phyloP scores from a whole-genome alignment of 2,797 vertebrate species.

The Heliangelus exortis region DNA sequence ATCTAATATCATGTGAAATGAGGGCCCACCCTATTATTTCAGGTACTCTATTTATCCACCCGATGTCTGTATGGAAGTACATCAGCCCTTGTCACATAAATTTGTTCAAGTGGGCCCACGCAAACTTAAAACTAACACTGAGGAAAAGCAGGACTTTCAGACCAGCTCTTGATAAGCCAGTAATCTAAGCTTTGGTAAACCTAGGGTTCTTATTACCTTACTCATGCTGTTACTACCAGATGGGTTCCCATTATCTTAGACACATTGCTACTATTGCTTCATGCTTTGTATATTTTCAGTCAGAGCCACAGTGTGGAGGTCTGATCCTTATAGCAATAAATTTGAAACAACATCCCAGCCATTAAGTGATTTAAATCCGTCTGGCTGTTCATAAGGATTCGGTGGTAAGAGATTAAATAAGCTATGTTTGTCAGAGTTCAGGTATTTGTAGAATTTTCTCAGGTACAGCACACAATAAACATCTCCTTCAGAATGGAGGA shows the following conservation, averaged over 20 bases:
- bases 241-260: neutral
- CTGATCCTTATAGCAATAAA: neutral
- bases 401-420: too few relatives aligned
- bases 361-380: neutral
- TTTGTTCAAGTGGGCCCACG: neutral
- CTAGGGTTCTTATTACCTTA: neutral
- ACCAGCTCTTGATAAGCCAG: neutral
- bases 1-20: neutral
- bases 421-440: too few relatives aligned
- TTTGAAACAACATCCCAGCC: neutral
- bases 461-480: neutral
- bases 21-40: neutral
- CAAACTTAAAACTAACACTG: neutral
- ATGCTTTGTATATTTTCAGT: accelerated
- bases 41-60: neutral
- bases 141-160: neutral
- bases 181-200: neutral
- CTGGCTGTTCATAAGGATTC: neutral
- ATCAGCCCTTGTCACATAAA: neutral
- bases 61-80: neutral
- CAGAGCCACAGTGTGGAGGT: neutral
- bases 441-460: neutral
- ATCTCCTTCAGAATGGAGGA: neutral
- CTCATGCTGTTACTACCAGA: neutral
- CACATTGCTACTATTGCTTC: neutral